Evolutionary conservation across 2,797 vertebrate species (phyloP).

Genomic region (Aulostomus chinensis): DNA sequence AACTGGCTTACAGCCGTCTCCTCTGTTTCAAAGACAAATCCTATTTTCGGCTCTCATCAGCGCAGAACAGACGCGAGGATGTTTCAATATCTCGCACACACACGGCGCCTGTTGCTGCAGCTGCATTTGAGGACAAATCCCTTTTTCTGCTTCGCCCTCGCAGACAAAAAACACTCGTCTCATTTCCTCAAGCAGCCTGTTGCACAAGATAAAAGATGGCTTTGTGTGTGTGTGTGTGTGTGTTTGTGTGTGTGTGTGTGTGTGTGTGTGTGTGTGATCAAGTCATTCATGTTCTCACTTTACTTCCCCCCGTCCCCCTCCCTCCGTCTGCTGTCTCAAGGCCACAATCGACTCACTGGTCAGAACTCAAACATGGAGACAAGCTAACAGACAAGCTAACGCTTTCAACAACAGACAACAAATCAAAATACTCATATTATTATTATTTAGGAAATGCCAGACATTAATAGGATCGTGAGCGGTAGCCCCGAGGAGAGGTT

Average conservation of each 20-base stretch:
- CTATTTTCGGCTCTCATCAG: constrained; percentile 68
- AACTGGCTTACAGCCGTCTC: constrained; percentile 61
- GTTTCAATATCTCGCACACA: constrained; percentile 46
- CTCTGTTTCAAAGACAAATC: constrained; percentile 68
- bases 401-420: too few species aligned
- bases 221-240: constrained; percentile 9
- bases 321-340: neutral
- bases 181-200: constrained; percentile 59
- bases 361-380: too few species aligned
- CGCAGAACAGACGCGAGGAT: constrained; percentile 54
- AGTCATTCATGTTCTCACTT: constrained; percentile 20
- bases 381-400: too few species aligned
- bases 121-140: constrained; percentile 65
- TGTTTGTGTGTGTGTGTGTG: constrained; percentile 11
- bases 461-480: too few species aligned
- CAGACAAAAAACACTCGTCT: constrained; percentile 57
- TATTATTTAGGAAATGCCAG: too few species aligned
- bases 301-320: neutral
- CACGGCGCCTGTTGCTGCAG: constrained; percentile 52
- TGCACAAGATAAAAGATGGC: constrained; percentile 56
- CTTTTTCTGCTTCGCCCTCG: constrained; percentile 65
- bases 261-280: constrained; percentile 15
- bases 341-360: neutral
- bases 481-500: too few species aligned
- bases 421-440: too few species aligned